phyloP scores from a whole-genome alignment of 1,140 invertebrate species.

The Scylla paramamosain region DNA sequence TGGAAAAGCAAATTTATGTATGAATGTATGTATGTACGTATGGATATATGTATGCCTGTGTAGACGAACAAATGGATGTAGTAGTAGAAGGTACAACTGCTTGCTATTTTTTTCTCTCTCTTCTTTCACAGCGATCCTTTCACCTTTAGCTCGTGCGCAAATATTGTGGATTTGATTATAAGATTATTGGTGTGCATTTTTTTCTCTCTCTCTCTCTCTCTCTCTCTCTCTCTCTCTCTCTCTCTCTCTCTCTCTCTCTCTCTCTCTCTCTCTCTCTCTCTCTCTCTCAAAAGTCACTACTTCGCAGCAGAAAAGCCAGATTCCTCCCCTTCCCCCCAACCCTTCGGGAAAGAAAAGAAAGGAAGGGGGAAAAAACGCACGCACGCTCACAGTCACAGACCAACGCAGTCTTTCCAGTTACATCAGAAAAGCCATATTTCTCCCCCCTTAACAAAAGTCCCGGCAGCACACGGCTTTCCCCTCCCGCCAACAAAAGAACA shows the following conservation, averaged over 20 bases:
- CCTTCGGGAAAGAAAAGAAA: conserved; percentile 13
- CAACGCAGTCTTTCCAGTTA: conserved; percentile 17
- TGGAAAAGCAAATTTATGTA: conserved; percentile 37
- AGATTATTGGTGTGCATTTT: neutral
- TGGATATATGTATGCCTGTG: conserved; percentile 41
- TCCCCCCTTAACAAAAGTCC: conserved; percentile 39
- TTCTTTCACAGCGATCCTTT: no score
- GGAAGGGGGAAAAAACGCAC: conserved; percentile 8
- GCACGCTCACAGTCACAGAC: conserved; percentile 22
- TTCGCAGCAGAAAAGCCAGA: conserved; percentile 13
- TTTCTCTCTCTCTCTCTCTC: neutral
- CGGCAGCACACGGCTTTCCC: neutral
- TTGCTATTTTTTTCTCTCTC: neutral
- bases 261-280: conserved; percentile 26
- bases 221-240: conserved; percentile 20
- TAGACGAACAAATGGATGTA: conserved; percentile 26
- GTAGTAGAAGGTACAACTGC: neutral
- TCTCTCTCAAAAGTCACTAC: conserved; percentile 53
- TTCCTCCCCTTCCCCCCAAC: conserved; percentile 28
- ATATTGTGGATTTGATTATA: no score
- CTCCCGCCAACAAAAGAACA: conserved; percentile 30
- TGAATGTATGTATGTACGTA: conserved; percentile 31
- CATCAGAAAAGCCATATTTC: conserved; percentile 26
- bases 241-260: conserved; percentile 20
- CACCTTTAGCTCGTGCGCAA: no score